Conservation (phyloP, 2,888 invertebrate genomes). For the Euplagia quadripunctaria region DNA sequence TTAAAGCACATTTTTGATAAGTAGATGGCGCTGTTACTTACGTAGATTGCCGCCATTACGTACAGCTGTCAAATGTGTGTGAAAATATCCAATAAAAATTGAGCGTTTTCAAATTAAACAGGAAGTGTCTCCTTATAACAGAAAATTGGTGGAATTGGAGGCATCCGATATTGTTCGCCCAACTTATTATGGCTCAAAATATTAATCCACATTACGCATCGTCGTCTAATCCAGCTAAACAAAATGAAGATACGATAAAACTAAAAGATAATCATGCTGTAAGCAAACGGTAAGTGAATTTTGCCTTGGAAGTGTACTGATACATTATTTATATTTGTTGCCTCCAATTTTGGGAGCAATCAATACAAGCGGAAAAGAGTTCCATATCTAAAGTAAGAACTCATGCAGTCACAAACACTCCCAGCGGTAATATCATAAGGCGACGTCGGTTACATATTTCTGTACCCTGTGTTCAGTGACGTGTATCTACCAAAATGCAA, state of each 20-base stretch:
- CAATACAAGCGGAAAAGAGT: conserved; percentile 8
- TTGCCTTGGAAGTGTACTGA: conserved; percentile 22
- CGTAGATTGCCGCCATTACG: conserved; percentile 77
- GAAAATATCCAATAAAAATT: conserved; percentile 80
- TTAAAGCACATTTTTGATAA: conserved; percentile 1
- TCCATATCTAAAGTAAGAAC: background rate
- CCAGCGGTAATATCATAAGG: conserved; percentile 36
- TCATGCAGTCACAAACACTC: background rate
- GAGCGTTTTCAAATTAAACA: conserved; percentile 85
- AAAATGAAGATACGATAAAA: conserved; percentile 93
- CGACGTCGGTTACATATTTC: conserved; percentile 27
- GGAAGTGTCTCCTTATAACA: conserved; percentile 79
- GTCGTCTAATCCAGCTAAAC: conserved; percentile 91
- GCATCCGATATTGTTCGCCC: conserved; percentile 66
- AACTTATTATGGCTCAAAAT: conserved; percentile 93
- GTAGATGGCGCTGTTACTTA: conserved; percentile 56
- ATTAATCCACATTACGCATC: conserved; percentile 93
- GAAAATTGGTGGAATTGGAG: conserved; percentile 71
- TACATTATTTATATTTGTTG: background rate
- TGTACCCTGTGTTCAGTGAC: conserved; percentile 37
- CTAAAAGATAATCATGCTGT: conserved; percentile 95
- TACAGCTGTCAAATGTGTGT: conserved; percentile 75
- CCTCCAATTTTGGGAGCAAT: conserved; percentile 13
- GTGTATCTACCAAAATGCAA: conserved; percentile 33
- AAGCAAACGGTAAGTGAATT: conserved; percentile 92